Base-by-base conservation (phyloP, 2,113 vertebrate species). In the Thunnus thynnus region DNA sequence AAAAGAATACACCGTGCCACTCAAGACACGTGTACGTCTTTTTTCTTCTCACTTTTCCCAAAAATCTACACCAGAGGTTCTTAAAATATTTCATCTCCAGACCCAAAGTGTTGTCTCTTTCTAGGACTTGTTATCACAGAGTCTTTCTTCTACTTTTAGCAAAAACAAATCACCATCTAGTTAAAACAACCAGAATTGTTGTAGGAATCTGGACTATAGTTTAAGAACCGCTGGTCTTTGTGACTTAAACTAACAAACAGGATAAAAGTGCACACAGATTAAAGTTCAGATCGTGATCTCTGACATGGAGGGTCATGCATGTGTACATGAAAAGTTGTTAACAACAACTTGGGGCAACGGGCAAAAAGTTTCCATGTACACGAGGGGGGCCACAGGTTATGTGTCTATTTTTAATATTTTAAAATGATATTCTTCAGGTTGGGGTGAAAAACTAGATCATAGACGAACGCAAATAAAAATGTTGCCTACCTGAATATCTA, bases 361-460 rank as follows among this genome's bases (percentile, higher is more conserved):
- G 96, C 88, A 92, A 94, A 80, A 95, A 94, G 95, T 94, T 81
- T 97, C 96, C 97, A 97, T 98, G 98, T 99, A 99, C 97, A 97
- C 94, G 88, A 89, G 91, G 94, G 94, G 36, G 36, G 94, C 94
- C 93, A 95, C 93, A 95, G 79, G 77, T 88, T 82, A 83, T 87
- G 36, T 41, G 7, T 61, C 20, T 5, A 4, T 9, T 14, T 20
- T 2, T 78, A 95, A 96, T 98, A 98, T 97, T 97, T 98, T 96
- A 97, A 94, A 96, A 96, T 96, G 97, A 99, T 99, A 97, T 97
- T 98, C 97, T 95, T 95, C 89, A 86, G 78, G 89, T 91, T 90
- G 88, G 86, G 72, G 88, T 64, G 60, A n/a, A 30, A 22, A 30
- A 10, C 10, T 0, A 65, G 4, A 27, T 25, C 9, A n/a, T 3